Percentiles rank a stretch among this genome's conserved stretches.
Conservation (phyloP, 2,797 vertebrate genomes). For the Tapera naevia region DNA sequence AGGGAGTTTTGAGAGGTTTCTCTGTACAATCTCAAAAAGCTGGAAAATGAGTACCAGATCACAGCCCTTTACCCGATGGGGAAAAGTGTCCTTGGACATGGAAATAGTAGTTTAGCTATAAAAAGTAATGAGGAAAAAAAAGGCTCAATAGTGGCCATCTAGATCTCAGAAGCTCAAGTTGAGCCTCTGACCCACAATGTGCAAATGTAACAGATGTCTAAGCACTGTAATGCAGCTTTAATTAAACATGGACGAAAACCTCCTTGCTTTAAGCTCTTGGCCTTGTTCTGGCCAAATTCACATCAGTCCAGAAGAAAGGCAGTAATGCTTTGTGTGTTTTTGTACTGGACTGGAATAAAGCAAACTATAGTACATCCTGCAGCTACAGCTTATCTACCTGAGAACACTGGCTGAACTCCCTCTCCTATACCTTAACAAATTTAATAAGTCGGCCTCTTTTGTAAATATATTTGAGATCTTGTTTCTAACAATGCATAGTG, state of each 20-base stretch:
- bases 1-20: neutral
- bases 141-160: neutral
- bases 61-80: neutral
- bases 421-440: neutral
- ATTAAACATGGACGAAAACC: slow-evolving; percentile 59
- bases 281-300: neutral
- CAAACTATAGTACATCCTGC: neutral
- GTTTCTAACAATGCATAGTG: neutral
- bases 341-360: neutral
- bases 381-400: neutral
- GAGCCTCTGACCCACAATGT: slow-evolving; percentile 21
- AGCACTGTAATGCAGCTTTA: slow-evolving; percentile 59
- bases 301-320: neutral
- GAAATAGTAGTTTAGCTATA: neutral
- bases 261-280: neutral
- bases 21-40: slow-evolving; percentile 46
- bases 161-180: neutral
- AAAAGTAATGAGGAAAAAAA: neutral
- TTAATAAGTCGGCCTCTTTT: neutral
- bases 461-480: neutral
- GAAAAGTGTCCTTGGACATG: neutral
- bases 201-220: slow-evolving; percentile 67
- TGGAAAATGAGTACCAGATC: neutral
- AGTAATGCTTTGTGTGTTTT: neutral
- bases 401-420: neutral